A percentile compares a stretch with the other conserved stretches of the same genome.
phyloP scores from a whole-genome alignment of 2,888 invertebrate species.

The Andrena chrysosceles region DNA sequence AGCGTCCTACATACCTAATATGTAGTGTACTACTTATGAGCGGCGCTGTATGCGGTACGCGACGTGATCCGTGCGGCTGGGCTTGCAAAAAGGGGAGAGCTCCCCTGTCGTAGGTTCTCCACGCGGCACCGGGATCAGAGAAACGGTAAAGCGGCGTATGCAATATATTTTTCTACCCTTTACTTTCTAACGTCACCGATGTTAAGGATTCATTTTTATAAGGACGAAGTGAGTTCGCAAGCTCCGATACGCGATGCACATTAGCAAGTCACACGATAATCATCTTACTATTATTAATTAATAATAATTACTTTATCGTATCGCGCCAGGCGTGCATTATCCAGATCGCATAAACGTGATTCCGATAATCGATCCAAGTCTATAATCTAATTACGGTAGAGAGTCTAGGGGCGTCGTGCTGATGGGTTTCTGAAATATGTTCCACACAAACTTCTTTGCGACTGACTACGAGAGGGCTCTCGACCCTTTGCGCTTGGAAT shows the following conservation, averaged over 20 bases:
- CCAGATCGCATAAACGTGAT: slow-evolving; percentile 19
- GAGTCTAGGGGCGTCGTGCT: slow-evolving; percentile 6
- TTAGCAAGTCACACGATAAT: slow-evolving; percentile 46
- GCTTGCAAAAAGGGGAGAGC: neutral
- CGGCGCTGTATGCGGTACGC: neutral
- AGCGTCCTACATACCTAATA: no score
- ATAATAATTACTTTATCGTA: slow-evolving; percentile 25
- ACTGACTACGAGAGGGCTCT: slow-evolving; percentile 1
- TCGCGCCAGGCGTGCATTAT: slow-evolving; percentile 11
- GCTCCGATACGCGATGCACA: slow-evolving; percentile 64
- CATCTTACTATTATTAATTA: slow-evolving; percentile 15
- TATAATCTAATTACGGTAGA: slow-evolving; percentile 31
- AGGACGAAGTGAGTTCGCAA: slow-evolving; percentile 47
- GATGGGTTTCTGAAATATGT: slow-evolving; percentile 19
- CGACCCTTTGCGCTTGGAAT: slow-evolving; percentile 30
- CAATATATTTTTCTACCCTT: slow-evolving; percentile 78
- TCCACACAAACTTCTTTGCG: slow-evolving; percentile 1
- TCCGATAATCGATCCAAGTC: slow-evolving; percentile 11
- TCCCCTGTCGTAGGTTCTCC: slow-evolving; percentile 26
- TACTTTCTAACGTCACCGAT: slow-evolving; percentile 70
- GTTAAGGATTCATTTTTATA: slow-evolving; percentile 54
- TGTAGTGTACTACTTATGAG: no score
- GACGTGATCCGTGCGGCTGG: slow-evolving; percentile 7
- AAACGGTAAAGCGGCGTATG: slow-evolving; percentile 53
- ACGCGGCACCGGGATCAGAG: slow-evolving; percentile 48